Evolutionary conservation across 2,113 vertebrate genomes (phyloP).

Genomic region (Indri indri): DNA sequence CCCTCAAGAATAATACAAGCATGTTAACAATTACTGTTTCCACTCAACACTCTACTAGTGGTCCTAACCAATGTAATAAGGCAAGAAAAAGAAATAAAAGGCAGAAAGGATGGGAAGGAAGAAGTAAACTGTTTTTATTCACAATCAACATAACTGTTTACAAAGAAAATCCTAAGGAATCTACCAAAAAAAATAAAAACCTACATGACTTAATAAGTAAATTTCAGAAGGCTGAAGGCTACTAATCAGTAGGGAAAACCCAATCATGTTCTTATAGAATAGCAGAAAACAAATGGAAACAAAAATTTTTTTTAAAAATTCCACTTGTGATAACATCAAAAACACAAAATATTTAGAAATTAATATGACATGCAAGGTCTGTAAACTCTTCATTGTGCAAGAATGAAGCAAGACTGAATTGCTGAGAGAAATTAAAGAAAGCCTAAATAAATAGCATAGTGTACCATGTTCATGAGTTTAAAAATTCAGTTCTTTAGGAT

Average conservation of each 20-base stretch:
- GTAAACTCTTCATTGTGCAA: background rate
- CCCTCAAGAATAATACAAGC: background rate
- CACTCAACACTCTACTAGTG: background rate
- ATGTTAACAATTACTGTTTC: background rate
- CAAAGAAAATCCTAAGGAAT: background rate
- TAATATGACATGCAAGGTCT: background rate
- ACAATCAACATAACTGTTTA: background rate
- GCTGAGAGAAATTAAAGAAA: background rate
- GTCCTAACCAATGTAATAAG: background rate
- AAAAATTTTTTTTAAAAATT: background rate
- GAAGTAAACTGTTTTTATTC: background rate
- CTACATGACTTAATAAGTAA: background rate
- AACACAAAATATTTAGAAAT: conserved; percentile 15
- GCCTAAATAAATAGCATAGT: background rate
- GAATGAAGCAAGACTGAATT: background rate
- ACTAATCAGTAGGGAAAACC: background rate
- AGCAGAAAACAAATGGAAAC: background rate
- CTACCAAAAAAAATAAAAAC: background rate
- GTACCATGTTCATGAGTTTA: background rate
- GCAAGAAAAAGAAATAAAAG: background rate
- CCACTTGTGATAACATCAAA: background rate
- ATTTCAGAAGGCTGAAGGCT: background rate
- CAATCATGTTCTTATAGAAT: background rate
- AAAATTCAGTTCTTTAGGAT: background rate
- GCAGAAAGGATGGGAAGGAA: background rate